Evolutionary conservation across 2,888 invertebrate species (phyloP).

Genomic region (Acronicta aceris): DNA sequence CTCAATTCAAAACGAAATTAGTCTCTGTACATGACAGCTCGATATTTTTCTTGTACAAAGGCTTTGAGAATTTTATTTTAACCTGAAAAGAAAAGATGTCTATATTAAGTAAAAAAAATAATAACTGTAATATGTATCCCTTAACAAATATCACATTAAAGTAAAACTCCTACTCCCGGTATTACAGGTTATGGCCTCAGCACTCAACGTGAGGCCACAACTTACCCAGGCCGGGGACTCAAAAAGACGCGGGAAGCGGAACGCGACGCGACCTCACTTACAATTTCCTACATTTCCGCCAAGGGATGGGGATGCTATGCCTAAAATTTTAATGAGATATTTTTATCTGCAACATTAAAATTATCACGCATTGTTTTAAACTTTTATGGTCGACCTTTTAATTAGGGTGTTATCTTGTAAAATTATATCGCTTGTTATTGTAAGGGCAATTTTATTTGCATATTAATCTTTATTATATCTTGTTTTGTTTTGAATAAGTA

Average conservation of each 20-base stretch:
- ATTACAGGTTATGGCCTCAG: slow-evolving; percentile 14
- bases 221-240: slow-evolving; percentile 12
- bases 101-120: no score
- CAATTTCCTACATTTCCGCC: slow-evolving; percentile 50
- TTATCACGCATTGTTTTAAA: slow-evolving; percentile 52
- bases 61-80: no score
- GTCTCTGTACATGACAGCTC: background rate
- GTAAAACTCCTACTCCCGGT: background rate
- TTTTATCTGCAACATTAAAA: slow-evolving; percentile 53
- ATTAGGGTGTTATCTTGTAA: slow-evolving; percentile 43
- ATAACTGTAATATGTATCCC: background rate
- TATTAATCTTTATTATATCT: slow-evolving; percentile 25
- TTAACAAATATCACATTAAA: slow-evolving; percentile 17
- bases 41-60: background rate
- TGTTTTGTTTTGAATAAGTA: slow-evolving; percentile 9
- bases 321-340: slow-evolving; percentile 52
- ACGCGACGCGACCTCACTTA: slow-evolving; percentile 47
- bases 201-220: slow-evolving; percentile 22
- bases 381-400: slow-evolving; percentile 44
- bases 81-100: no score
- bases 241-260: slow-evolving; percentile 42
- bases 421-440: slow-evolving; percentile 29
- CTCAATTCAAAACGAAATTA: no score
- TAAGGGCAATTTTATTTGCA: slow-evolving; percentile 21
- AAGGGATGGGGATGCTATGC: slow-evolving; percentile 29